Evolutionary conservation across 2,888 invertebrate genomes (phyloP).

Genomic region (Diogma glabrata): DNA sequence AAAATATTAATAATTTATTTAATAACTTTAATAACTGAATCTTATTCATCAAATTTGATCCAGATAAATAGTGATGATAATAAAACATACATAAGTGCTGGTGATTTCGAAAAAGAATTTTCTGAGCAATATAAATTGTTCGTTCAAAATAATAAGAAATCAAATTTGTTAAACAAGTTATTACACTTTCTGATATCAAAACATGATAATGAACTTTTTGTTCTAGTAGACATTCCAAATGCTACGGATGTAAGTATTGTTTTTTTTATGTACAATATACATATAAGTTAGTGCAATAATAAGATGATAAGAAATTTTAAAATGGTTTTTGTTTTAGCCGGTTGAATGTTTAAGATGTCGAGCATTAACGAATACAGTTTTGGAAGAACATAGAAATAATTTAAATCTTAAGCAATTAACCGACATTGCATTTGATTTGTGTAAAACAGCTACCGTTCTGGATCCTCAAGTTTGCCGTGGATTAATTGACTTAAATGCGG

Average conservation of each 20-base stretch:
- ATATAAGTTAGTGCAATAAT: too few species aligned
- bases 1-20: too few species aligned
- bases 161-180: background rate
- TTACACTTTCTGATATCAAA: background rate
- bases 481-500: background rate
- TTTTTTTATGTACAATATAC: background rate
- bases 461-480: background rate
- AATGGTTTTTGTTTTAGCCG: background rate
- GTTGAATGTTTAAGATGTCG: slow-evolving; percentile 5
- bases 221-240: slow-evolving; percentile 5
- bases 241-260: background rate
- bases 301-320: background rate
- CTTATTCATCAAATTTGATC: too few species aligned
- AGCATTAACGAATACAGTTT: background rate
- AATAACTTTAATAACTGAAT: too few species aligned
- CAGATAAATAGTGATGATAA: too few species aligned
- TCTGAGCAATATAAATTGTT: background rate
- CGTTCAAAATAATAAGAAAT: background rate
- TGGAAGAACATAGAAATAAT: background rate
- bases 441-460: background rate
- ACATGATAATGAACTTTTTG: background rate
- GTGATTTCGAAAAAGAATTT: slow-evolving; percentile 4
- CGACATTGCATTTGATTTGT: background rate
- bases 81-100: background rate
- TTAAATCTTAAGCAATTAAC: background rate